phyloP scores from a whole-genome alignment of 2,888 invertebrate species.

The Trichopria drosophilae region DNA sequence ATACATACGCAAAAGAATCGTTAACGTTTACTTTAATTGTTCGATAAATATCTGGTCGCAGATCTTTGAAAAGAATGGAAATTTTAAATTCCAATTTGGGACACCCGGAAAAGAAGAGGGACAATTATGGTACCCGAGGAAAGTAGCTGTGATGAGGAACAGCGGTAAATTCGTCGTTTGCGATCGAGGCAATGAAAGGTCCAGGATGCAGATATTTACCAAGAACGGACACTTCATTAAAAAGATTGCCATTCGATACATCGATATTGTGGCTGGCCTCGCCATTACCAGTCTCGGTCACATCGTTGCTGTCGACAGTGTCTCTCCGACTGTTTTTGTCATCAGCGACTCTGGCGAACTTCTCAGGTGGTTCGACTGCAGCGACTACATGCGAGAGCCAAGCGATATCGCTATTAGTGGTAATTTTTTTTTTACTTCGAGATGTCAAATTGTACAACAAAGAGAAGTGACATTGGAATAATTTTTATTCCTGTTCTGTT shows the following conservation, averaged over 20 bases:
- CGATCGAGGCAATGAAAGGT: conserved; percentile 94
- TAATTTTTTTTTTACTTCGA: conserved; percentile 52
- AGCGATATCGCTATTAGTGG: conserved; percentile 95
- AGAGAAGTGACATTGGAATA: conserved; percentile 2
- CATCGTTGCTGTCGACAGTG: conserved; percentile 96
- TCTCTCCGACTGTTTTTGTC: conserved; percentile 94
- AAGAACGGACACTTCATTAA: conserved; percentile 94
- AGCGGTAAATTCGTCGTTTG: conserved; percentile 94
- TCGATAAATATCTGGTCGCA: conserved; percentile 54
- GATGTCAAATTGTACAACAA: conserved; percentile 9
- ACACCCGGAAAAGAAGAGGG: conserved; percentile 94
- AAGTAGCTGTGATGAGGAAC: conserved; percentile 87
- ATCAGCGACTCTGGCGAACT: conserved; percentile 90
- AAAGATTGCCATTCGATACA: conserved; percentile 88
- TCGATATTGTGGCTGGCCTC: conserved; percentile 90
- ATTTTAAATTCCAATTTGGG: conserved; percentile 92
- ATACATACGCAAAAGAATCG: background rate
- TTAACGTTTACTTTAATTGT: too few relatives aligned
- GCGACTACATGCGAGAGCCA: conserved; percentile 96
- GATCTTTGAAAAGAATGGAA: conserved; percentile 93
- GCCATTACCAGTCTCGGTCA: conserved; percentile 90
- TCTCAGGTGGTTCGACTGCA: conserved; percentile 96
- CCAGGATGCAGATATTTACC: conserved; percentile 96
- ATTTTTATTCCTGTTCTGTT: conserved; percentile 13
- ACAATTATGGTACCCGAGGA: conserved; percentile 95